phyloP scores from a whole-genome alignment of 2,113 vertebrate species.

The Excalfactoria chinensis region DNA sequence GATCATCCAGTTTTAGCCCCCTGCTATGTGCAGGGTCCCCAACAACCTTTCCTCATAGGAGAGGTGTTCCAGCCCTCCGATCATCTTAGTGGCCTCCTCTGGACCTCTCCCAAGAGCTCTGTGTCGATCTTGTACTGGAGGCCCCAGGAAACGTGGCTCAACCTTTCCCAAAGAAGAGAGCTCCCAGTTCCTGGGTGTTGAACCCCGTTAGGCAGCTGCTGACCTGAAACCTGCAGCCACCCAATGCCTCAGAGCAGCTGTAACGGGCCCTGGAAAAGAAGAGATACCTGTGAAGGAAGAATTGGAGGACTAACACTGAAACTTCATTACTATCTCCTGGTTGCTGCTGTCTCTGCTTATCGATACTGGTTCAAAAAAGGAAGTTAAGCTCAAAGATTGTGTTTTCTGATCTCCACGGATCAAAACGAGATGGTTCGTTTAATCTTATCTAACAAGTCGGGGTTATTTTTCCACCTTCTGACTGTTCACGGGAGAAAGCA shows the following conservation, averaged over 20 bases:
- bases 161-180: neutral
- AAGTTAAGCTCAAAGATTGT: neutral
- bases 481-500: neutral
- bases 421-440: neutral
- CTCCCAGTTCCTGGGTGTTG: neutral
- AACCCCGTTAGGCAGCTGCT: neutral
- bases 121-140: too few relatives aligned
- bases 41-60: too few relatives aligned
- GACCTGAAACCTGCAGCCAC: neutral
- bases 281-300: neutral
- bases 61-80: too few relatives aligned
- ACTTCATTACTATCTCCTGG: neutral
- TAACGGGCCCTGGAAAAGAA: neutral
- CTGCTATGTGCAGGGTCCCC: too few relatives aligned
- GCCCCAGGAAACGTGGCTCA: neutral
- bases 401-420: constrained; percentile 11
- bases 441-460: constrained; percentile 30
- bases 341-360: neutral
- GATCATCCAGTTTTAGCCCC: too few relatives aligned
- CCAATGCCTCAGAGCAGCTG: rapidly evolving
- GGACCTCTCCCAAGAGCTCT: too few relatives aligned
- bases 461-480: neutral
- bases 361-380: neutral
- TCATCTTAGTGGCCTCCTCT: too few relatives aligned
- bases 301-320: neutral